Conservation (phyloP, 2,113 vertebrate species). For the Ahaetulla prasina region DNA sequence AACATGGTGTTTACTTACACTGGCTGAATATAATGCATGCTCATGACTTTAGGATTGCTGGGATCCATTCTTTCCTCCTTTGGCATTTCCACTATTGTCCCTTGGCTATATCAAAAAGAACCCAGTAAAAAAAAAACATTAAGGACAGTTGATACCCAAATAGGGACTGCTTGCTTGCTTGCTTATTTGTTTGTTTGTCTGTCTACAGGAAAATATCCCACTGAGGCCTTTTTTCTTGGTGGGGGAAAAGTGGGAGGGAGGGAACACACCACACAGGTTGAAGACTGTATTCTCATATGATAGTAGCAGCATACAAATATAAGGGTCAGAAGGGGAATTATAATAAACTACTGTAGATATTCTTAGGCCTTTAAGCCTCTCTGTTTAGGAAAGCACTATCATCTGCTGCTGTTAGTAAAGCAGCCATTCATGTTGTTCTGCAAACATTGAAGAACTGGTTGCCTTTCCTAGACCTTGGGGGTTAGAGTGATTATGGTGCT, state of each 20-base stretch:
- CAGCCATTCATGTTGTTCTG: neutral
- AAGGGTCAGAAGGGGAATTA: neutral
- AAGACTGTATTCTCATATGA: neutral
- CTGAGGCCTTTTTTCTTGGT: neutral
- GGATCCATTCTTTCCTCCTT: neutral
- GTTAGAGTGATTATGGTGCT: neutral
- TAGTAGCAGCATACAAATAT: neutral
- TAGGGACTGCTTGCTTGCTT: neutral
- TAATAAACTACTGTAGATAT: neutral
- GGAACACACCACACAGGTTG: neutral
- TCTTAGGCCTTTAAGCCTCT: neutral
- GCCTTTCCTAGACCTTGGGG: neutral
- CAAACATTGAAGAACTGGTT: neutral
- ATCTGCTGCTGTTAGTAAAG: neutral
- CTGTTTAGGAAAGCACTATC: neutral
- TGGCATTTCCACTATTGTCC: neutral
- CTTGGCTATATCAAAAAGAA: neutral
- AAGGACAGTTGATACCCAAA: neutral
- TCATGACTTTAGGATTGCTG: neutral
- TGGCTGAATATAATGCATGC: neutral
- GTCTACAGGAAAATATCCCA: neutral
- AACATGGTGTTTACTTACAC: neutral
- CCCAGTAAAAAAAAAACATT: neutral
- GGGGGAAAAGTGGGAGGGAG: too few species aligned
- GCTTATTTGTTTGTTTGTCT: neutral